Evolutionary conservation across 2,113 vertebrate genomes (phyloP), one percentile per base, ranked within the genome.

Genomic region (Melospiza melodia): DNA sequence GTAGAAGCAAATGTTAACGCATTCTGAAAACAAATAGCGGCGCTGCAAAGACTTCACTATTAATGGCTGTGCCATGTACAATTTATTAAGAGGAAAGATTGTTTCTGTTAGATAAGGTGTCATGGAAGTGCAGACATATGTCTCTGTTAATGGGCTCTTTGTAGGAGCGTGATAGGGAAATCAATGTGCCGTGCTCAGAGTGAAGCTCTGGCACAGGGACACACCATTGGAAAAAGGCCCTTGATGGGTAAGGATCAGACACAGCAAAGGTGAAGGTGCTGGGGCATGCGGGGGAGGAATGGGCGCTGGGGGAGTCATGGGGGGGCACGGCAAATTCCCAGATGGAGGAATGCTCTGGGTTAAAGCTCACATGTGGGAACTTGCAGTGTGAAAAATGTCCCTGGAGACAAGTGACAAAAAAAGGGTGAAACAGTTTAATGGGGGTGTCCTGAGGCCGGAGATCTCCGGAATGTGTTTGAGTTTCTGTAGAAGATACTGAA

Each of bases 1-100:
- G 58, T 68, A 69, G 73, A 94, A 87, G 55, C 51, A 74, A 93
- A 57, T 57, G 87, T 92, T 95, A 96, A 80, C 30, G 8, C 75
- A 74, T 94, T 92, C 88, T 83, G 78, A 95, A 95, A 96, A 93
- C 78, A 97, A 97, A 97, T 80, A 95, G 18, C 28, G 19, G 62
- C 68, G n/a, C 77, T 86, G 67, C 74, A 93, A 72, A 92, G 35
- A 61, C 44, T 63, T 74, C 73, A 30, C 48, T 91, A 51, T 91
- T 97, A 97, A 95, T 74, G 75, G 54, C 66, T 87, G 58, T 80
- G 68, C 88, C 84, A 66, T 72, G 68, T 72, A 37, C 92, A 58
- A 77, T 93, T 92, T 81, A 88, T 87, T 96, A 94, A 93, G 81
- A 92, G 74, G 76, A 83, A 92, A 41, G 77, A 95, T 94, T 75